Conservation (phyloP, 2,888 invertebrate species). For the Andrena bucephala region DNA sequence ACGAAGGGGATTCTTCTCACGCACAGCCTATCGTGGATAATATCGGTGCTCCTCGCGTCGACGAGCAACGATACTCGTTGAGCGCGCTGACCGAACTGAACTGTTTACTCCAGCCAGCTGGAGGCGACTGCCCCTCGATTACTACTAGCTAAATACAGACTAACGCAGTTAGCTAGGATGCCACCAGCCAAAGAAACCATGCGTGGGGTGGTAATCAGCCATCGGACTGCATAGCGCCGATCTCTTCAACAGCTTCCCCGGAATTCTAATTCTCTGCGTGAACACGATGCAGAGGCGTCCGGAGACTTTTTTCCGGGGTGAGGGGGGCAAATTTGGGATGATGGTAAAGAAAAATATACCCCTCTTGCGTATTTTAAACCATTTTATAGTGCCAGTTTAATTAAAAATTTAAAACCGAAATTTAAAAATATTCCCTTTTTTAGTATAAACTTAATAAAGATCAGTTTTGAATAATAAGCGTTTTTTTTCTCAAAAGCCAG, state of each 20-base stretch:
- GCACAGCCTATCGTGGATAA: constrained; percentile 46
- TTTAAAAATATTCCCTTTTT: too few relatives aligned
- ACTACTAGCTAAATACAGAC: constrained; percentile 53
- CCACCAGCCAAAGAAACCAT: constrained; percentile 54
- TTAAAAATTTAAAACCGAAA: too few relatives aligned
- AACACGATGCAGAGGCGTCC: too few relatives aligned
- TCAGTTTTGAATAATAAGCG: too few relatives aligned
- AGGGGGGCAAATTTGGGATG: too few relatives aligned
- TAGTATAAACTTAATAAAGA: too few relatives aligned
- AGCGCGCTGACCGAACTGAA: constrained; percentile 45
- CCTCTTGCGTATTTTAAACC: too few relatives aligned
- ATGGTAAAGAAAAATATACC: too few relatives aligned
- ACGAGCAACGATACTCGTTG: constrained; percentile 49
- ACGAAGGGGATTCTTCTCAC: constrained; percentile 43
- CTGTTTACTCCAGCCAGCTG: constrained; percentile 49
- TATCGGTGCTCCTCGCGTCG: constrained; percentile 29
- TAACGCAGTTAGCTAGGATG: constrained; percentile 45
- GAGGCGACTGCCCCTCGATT: constrained; percentile 47
- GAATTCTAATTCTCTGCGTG: neutral
- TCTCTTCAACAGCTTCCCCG: neutral
- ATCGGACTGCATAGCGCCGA: constrained; percentile 2
- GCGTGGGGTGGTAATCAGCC: constrained; percentile 72
- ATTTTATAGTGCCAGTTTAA: too few relatives aligned
- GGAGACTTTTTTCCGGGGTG: too few relatives aligned
- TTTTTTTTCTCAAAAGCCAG: too few relatives aligned